These are phyloP conservation scores for Poeciliopsis occidentalis DNA, from an alignment of 2,113 vertebrate species.

Conservation along the genomic window DNA sequence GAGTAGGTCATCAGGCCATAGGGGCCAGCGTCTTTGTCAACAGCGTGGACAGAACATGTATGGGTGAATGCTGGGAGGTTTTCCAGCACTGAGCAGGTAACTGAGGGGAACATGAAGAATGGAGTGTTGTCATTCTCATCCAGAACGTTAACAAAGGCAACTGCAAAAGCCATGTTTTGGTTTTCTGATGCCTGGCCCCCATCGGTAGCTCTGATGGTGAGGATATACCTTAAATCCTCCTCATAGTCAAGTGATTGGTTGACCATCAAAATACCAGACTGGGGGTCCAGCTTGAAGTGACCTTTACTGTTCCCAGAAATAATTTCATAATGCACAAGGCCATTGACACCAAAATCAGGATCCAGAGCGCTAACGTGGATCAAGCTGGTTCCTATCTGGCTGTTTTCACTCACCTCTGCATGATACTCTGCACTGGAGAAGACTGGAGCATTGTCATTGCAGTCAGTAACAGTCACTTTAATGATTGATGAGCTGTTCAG, in stretches of 20 bases:
- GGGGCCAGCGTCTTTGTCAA: constrained; percentile 87
- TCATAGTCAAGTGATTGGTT: constrained; percentile 87
- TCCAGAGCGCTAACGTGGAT: constrained; percentile 84
- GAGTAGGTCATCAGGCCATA: constrained; percentile 90
- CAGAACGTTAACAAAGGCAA: constrained; percentile 81
- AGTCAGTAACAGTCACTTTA: constrained; percentile 85
- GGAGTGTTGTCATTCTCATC: constrained; percentile 93
- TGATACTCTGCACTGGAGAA: constrained; percentile 83
- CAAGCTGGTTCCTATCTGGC: constrained; percentile 78
- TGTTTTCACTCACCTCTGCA: constrained; percentile 83
- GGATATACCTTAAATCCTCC: constrained; percentile 79
- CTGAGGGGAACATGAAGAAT: constrained; percentile 83
- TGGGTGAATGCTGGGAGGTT: constrained; percentile 85
- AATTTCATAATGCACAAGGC: constrained; percentile 82
- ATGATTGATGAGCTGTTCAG: constrained; percentile 82
- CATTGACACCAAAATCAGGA: constrained; percentile 81
- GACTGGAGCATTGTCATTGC: constrained; percentile 87
- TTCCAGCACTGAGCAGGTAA: constrained; percentile 85
- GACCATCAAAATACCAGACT: constrained; percentile 83
- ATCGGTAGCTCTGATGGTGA: constrained; percentile 86
- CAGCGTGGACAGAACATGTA: constrained; percentile 83
- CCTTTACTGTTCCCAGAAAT: constrained; percentile 86
- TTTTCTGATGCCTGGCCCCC: constrained; percentile 62
- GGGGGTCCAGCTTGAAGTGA: constrained; percentile 81
- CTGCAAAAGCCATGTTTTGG: constrained; percentile 82